Evolutionary conservation across 2,888 invertebrate genomes (phyloP).

Genomic region (Agrochola lota): DNA sequence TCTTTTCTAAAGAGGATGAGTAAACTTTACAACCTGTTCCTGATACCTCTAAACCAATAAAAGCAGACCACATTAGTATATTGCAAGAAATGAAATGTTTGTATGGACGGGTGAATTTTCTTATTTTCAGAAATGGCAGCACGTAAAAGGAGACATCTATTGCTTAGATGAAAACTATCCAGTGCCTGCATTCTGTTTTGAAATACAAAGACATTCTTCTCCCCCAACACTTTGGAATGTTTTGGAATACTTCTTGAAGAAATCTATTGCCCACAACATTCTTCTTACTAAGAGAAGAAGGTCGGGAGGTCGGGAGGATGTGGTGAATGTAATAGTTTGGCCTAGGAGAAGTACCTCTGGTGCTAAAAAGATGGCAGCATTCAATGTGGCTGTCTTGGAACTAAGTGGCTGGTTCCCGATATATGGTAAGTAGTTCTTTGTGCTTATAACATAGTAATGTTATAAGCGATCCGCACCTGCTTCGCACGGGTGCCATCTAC

Average conservation of each 20-base stretch:
- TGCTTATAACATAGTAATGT: neutral
- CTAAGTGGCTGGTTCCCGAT: slow-evolving; percentile 94
- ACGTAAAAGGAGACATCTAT: slow-evolving; percentile 89
- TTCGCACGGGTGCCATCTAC: neutral
- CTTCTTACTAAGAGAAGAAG: slow-evolving; percentile 91
- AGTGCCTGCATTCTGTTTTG: slow-evolving; percentile 93
- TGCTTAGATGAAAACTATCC: slow-evolving; percentile 89
- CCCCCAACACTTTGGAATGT: slow-evolving; percentile 83
- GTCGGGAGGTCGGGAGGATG: slow-evolving; percentile 69
- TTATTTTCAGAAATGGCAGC: slow-evolving; percentile 88
- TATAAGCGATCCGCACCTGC: neutral
- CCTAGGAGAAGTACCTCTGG: slow-evolving; percentile 90
- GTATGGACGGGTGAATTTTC: neutral
- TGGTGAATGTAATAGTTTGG: slow-evolving; percentile 92
- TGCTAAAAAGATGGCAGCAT: slow-evolving; percentile 89
- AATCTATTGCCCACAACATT: slow-evolving; percentile 94
- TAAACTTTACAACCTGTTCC: too few relatives aligned
- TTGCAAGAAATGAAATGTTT: neutral
- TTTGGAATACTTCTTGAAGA: slow-evolving; percentile 90
- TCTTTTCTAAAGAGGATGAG: too few relatives aligned
- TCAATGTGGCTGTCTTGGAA: slow-evolving; percentile 94
- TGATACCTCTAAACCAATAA: too few relatives aligned
- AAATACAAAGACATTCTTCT: slow-evolving; percentile 82
- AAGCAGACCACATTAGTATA: neutral
- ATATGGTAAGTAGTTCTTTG: slow-evolving; percentile 88